These are phyloP conservation scores for Syngnathus rostellatus DNA, from an alignment of 2,797 vertebrate species.

Conservation along the genomic window DNA sequence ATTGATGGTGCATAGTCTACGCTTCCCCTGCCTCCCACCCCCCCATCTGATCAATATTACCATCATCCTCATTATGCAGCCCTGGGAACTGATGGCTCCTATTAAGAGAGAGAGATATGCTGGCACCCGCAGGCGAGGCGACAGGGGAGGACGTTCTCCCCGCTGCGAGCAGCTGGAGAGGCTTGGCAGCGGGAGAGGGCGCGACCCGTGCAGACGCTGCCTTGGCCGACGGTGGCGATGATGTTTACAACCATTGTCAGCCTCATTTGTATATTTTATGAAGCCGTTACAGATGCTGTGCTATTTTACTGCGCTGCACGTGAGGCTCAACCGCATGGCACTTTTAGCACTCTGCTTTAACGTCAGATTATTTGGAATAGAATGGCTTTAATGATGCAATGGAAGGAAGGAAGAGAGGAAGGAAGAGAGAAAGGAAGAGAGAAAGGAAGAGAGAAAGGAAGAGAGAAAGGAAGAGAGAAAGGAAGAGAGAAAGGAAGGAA, in stretches of 20 bases:
- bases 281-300: constrained; percentile 55
- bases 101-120: constrained; percentile 54
- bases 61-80: constrained; percentile 65
- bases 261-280: constrained; percentile 63
- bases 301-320: constrained; percentile 40
- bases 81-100: constrained; percentile 56
- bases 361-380: constrained; percentile 56
- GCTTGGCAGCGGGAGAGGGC: constrained; percentile 46
- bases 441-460: constrained; percentile 4
- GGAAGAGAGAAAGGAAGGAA: neutral
- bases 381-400: constrained; percentile 45
- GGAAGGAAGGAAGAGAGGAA: constrained; percentile 8
- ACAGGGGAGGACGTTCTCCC: constrained; percentile 22
- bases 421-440: neutral
- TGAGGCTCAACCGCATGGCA: constrained; percentile 41
- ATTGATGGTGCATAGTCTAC: constrained; percentile 64
- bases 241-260: constrained; percentile 47
- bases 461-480: constrained; percentile 7
- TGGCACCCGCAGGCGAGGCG: constrained; percentile 42
- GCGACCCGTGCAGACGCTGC: constrained; percentile 31
- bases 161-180: constrained; percentile 55
- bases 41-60: constrained; percentile 64
- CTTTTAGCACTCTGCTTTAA: constrained; percentile 54
- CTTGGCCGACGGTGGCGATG: constrained; percentile 22
- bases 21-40: constrained; percentile 38